Conservation (phyloP, 2,113 vertebrate species). For the Neopipo cinnamomea region DNA sequence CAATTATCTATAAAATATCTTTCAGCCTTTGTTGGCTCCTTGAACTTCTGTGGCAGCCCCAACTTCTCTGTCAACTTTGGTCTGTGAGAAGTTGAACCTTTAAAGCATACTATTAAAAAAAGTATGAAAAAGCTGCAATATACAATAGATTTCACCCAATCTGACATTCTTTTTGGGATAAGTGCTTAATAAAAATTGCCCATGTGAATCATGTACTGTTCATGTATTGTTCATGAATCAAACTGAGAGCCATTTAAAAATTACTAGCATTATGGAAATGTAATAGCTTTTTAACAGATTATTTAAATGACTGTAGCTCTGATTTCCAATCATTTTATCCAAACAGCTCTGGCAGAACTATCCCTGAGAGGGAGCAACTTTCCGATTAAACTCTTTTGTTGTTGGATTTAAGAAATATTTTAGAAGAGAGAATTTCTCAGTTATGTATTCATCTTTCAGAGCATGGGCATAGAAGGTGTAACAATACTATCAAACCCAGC, state of each 20-base stretch:
- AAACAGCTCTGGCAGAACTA: slow-evolving; percentile 38
- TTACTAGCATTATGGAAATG: slow-evolving; percentile 39
- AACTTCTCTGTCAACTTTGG: slow-evolving; percentile 17
- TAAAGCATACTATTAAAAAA: neutral
- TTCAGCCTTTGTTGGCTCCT: slow-evolving; percentile 22
- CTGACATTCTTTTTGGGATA: slow-evolving; percentile 33
- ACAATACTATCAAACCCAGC: slow-evolving; percentile 17
- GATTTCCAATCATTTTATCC: slow-evolving; percentile 53
- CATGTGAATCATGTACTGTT: slow-evolving; percentile 46
- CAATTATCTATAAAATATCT: slow-evolving; percentile 39
- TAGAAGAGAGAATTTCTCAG: slow-evolving; percentile 46
- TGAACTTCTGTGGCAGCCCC: slow-evolving; percentile 9
- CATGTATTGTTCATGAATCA: slow-evolving; percentile 63
- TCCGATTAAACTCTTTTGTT: slow-evolving; percentile 56
- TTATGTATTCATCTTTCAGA: slow-evolving; percentile 33
- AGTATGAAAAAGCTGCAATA: slow-evolving; percentile 23
- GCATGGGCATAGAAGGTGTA: neutral
- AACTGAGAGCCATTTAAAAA: slow-evolving; percentile 48
- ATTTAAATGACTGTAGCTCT: slow-evolving; percentile 60
- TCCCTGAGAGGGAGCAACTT: slow-evolving; percentile 42
- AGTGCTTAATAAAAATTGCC: slow-evolving; percentile 60
- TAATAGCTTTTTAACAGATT: slow-evolving; percentile 66
- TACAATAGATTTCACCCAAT: slow-evolving; percentile 3
- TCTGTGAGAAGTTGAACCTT: slow-evolving; percentile 20
- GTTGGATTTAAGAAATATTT: slow-evolving; percentile 60